Evolutionary conservation across 2,797 vertebrate species (phyloP), one percentile per base, ranked within the genome.

Genomic region (Agapornis canus): DNA sequence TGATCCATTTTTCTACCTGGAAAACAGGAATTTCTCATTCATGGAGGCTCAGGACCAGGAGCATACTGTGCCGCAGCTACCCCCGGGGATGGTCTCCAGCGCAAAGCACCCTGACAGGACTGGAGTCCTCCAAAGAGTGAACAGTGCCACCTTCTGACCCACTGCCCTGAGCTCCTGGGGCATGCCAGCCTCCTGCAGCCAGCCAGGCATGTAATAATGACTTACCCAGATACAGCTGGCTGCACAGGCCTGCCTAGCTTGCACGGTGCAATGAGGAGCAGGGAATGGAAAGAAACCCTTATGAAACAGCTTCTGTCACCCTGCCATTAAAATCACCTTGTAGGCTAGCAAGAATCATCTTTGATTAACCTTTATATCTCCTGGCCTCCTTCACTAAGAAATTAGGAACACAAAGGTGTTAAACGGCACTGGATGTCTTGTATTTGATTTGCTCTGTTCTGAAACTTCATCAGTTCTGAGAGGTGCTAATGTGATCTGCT

Each of bases 131-230:
- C 26, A 35, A 69, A 85, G 47, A 37, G 85, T 3, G n/a, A 88
- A 72, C 72, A 92, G 85, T 88, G 93, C 76, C 94, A 88, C 59
- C 90, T 91, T 66, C 94, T 72, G 87, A 92, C 85, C 48, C 48
- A 6, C 17, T 18, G 48, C 60, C 69, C 65, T 10, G 37, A 60
- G 69, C 43, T 80, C 40, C n/a, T 3, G 40, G 45, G 71, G 25
- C 81, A 27, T 12, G 32, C 13, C 91, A 92, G 75, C 22, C 81
- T 11, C 1, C 60, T 71, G 48, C 72, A 61, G 49, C 13, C 78
- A 70, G 63, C 18, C 91, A 80, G 56, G 48, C 72, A 17, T 17
- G 22, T 14, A 27, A 65, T 32, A 27, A 65, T 32, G 69, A 63
- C n/a, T 71, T 32, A 10, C 0, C 39, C 47, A 70, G 43, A 35